Percentiles rank a stretch among this genome's conserved stretches.
phyloP scores from a whole-genome alignment of 2,113 vertebrate species.

The Silurus glanis region DNA sequence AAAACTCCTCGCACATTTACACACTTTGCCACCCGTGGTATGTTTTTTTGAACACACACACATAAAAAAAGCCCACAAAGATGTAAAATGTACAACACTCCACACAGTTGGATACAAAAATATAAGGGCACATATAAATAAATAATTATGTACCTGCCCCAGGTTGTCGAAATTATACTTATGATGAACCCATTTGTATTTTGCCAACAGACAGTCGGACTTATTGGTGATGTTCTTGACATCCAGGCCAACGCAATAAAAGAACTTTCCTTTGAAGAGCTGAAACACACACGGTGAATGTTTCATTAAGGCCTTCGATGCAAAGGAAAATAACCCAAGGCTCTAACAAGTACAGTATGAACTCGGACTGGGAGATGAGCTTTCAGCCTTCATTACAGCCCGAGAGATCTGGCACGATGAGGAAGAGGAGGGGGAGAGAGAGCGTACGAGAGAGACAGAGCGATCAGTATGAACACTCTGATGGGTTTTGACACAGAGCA shows the following conservation, averaged over 20 bases:
- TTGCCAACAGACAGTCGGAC: slow-evolving; percentile 87
- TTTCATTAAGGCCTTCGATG: slow-evolving; percentile 9
- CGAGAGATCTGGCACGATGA: not conserved
- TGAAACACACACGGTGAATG: slow-evolving; percentile 55
- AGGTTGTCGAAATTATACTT: slow-evolving; percentile 98
- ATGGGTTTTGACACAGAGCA: slow-evolving; percentile 23
- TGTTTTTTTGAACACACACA: too few relatives aligned
- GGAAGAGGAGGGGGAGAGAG: not conserved
- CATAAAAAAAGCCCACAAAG: too few relatives aligned
- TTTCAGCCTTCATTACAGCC: slow-evolving; percentile 29
- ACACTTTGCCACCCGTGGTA: too few relatives aligned
- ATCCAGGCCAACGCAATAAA: slow-evolving; percentile 88
- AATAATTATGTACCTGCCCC: slow-evolving; percentile 80
- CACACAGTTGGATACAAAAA: not conserved
- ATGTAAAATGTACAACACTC: too few relatives aligned
- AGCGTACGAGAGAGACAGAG: not conserved
- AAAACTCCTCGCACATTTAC: too few relatives aligned
- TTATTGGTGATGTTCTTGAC: slow-evolving; percentile 95
- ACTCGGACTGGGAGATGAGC: not conserved
- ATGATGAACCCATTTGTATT: slow-evolving; percentile 94
- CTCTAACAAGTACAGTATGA: slow-evolving; percentile 28
- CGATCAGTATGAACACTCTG: slow-evolving; percentile 13
- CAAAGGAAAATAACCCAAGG: slow-evolving; percentile 25
- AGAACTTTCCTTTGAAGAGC: slow-evolving; percentile 99
- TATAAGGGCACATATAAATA: not conserved